These are phyloP conservation scores for Chascanopsetta lugubris DNA, from an alignment of 2,113 vertebrate species.

Conservation along the genomic window DNA sequence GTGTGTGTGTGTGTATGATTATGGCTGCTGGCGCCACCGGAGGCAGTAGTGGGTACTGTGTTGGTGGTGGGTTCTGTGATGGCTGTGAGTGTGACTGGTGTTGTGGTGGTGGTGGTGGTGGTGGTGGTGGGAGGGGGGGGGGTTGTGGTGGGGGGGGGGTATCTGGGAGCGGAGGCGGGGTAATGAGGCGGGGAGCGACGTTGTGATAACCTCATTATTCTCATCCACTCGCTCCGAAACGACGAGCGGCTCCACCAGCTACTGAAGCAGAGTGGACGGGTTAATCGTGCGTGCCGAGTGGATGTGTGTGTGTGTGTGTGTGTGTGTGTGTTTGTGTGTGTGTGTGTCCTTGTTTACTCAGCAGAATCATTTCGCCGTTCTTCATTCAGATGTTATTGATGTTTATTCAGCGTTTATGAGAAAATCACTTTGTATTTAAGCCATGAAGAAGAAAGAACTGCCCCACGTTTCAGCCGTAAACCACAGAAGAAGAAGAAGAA, in stretches of 20 bases:
- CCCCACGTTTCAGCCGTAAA: not conserved
- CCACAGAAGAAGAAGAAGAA: not conserved
- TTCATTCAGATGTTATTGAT: not conserved
- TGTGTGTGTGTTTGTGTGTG: constrained; percentile 4
- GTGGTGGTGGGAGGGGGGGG: too few relatives aligned
- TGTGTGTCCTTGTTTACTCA: not conserved
- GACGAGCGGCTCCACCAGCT: constrained; percentile 3
- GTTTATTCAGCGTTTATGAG: not conserved
- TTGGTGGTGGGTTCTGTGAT: too few relatives aligned
- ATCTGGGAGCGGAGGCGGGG: not conserved
- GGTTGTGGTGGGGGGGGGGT: too few relatives aligned
- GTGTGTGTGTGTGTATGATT: too few relatives aligned
- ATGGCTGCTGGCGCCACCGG: too few relatives aligned
- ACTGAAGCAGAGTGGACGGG: constrained; percentile 34
- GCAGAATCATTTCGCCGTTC: too few relatives aligned
- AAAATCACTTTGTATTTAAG: not conserved
- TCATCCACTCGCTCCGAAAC: constrained; percentile 10
- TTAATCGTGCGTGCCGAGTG: constrained; percentile 43
- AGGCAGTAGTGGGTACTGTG: too few relatives aligned
- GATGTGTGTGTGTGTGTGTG: not conserved
- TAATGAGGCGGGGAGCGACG: constrained; percentile 49
- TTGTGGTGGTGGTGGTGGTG: too few relatives aligned
- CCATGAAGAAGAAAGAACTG: not conserved
- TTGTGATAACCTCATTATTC: constrained; percentile 57
- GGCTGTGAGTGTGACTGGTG: too few relatives aligned